Evolutionary conservation across 2,888 invertebrate genomes (phyloP), one percentile per base, ranked within the genome.

Genomic region (Leptinotarsa tumamoca): DNA sequence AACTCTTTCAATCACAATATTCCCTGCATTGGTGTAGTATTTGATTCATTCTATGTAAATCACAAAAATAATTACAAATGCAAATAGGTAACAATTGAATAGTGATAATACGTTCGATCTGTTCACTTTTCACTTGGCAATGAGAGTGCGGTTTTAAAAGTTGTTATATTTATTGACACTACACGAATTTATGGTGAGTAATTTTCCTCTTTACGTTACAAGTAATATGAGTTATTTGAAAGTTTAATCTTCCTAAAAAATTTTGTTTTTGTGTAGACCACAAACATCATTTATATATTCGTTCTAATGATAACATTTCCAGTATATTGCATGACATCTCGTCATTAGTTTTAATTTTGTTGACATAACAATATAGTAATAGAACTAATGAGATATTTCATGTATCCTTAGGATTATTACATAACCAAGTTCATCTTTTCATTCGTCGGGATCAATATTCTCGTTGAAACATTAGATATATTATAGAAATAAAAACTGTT

Each of bases 31-130:
- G 3, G 54, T 18, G n/a, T 58, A 5, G 23, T 43, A 58, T 58
- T 50, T 49, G 43, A 56, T 70, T 58, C 23, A 58, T 49, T 58
- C 21, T 70, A 70, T 70, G 58, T 18, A 70, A 51, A 70, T 58
- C 23, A 58, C 17, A 43, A 17, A 18, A 70, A 49, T 21, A 70
- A 61, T 70, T 58, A 70, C 10, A 70, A 70, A 61, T 70, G 58
- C 50, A 70, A 70, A 70, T 43, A 43, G 7, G 2, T 61, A 18
- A 18, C 58, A 58, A 49, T 50, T 49, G 43, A 70, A 51, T 61
- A 70, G 58, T 49, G 49, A 49, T 23, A 49, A 27, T 52, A 13
- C 4, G n/a, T 49, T 61, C 21, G 21, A 61, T 61, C 23, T 15
- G 15, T 43, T 43, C 43, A 10, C 3, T 43, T 43, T 27, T 61